These are phyloP conservation scores for Mellilla xanthometata DNA, from an alignment of 2,888 invertebrate species.

Conservation along the genomic window DNA sequence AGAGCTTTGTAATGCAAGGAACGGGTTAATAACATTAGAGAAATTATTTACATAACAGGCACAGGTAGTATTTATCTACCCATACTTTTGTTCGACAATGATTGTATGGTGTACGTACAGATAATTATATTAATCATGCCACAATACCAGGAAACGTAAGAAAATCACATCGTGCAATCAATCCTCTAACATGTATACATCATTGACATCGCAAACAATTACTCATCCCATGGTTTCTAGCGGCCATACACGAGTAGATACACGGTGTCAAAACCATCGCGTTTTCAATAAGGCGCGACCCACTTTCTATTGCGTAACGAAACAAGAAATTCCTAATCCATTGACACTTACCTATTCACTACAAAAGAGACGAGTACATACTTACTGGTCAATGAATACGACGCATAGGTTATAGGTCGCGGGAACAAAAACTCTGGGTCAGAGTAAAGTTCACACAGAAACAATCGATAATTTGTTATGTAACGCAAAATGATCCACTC, in stretches of 20 bases:
- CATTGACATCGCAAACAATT: slow-evolving; percentile 1
- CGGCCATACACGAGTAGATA: background rate
- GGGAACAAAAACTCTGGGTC: slow-evolving; percentile 37
- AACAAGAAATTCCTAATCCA: slow-evolving; percentile 11
- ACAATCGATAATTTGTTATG: slow-evolving; percentile 11
- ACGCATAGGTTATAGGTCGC: slow-evolving; percentile 22
- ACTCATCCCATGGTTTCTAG: background rate
- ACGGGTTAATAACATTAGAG: too few relatives aligned
- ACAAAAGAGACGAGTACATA: background rate
- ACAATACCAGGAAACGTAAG: background rate
- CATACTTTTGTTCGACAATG: background rate
- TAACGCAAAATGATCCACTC: slow-evolving; percentile 7
- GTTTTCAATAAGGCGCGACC: slow-evolving; percentile 7
- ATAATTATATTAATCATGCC: too few relatives aligned
- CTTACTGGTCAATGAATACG: background rate
- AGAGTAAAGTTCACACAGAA: slow-evolving; percentile 38
- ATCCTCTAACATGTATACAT: background rate
- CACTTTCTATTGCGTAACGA: slow-evolving; percentile 18
- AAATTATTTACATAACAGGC: too few relatives aligned
- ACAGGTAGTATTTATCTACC: too few relatives aligned
- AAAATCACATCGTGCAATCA: background rate
- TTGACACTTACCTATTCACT: slow-evolving; percentile 1
- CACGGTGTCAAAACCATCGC: slow-evolving; percentile 1
- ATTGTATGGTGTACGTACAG: background rate
- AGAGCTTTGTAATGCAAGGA: too few relatives aligned